phyloP scores from a whole-genome alignment of 2,797 vertebrate species.

The Urocyon cinereoargenteus region DNA sequence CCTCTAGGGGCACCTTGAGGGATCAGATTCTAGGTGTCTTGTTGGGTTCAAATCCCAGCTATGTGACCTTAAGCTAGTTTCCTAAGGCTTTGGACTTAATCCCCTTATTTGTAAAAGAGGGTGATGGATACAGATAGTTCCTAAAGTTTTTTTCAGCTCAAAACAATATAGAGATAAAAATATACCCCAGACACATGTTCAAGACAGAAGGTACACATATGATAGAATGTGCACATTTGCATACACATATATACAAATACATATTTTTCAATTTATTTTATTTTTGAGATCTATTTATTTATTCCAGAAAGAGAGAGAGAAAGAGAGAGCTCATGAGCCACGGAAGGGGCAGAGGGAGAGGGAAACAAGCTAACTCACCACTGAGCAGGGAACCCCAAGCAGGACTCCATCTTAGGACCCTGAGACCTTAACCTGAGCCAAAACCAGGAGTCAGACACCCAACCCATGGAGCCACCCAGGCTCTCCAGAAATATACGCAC shows the following conservation, averaged over 20 bases:
- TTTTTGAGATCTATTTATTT: neutral
- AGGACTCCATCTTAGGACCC: neutral
- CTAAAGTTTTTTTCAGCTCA: neutral
- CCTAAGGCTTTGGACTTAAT: neutral
- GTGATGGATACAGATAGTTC: neutral
- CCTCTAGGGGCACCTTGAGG: neutral
- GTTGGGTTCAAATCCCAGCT: neutral
- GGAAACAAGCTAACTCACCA: neutral
- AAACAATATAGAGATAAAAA: neutral
- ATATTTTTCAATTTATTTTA: neutral
- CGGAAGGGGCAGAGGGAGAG: neutral
- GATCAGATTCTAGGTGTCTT: neutral
- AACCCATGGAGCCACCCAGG: neutral
- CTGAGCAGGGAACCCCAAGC: neutral
- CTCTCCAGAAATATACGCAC: neutral
- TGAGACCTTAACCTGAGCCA: neutral
- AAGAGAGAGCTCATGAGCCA: neutral
- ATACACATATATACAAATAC: accelerated
- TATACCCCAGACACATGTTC: accelerated
- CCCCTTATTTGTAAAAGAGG: neutral
- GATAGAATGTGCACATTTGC: too few relatives aligned
- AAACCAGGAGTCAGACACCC: neutral
- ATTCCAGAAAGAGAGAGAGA: neutral
- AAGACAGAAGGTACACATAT: neutral
- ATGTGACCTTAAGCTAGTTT: neutral